phyloP scores from a whole-genome alignment of 2,797 vertebrate species.

The Notolabrus celidotus region DNA sequence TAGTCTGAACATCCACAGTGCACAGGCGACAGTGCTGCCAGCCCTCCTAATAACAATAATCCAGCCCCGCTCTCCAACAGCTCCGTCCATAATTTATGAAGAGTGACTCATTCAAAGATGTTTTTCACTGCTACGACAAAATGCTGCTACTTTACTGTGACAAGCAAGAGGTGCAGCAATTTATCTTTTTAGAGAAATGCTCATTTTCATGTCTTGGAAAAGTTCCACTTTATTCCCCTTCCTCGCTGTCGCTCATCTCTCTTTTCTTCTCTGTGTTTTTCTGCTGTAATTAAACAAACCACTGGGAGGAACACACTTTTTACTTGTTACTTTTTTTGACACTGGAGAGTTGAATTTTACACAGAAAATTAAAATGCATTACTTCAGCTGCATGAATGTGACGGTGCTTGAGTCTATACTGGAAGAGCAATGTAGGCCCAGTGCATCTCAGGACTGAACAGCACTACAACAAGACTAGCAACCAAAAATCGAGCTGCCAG shows the following conservation, averaged over 20 bases:
- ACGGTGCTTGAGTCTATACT: too few species aligned
- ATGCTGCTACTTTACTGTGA: conserved; percentile 9
- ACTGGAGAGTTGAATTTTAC: not conserved
- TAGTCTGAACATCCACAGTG: conserved; percentile 1
- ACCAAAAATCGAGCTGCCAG: too few species aligned
- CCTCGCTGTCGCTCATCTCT: not conserved
- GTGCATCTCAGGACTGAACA: too few species aligned
- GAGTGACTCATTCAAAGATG: conserved; percentile 15
- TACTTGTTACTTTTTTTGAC: not conserved
- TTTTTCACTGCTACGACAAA: conserved; percentile 21
- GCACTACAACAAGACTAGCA: too few species aligned
- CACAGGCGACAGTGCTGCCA: not conserved
- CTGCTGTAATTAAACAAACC: not conserved
- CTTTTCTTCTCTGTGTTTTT: conserved; percentile 4
- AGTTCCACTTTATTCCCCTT: not conserved
- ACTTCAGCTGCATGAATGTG: too few species aligned
- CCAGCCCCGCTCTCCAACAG: not conserved
- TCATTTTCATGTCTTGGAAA: not conserved
- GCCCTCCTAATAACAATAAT: conserved; percentile 35
- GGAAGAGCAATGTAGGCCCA: too few species aligned
- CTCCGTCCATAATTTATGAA: conserved; percentile 29
- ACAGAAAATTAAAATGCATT: too few species aligned
- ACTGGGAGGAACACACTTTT: not conserved
- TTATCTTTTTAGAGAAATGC: conserved; percentile 6
- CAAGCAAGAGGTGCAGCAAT: not conserved